Base-by-base conservation (phyloP, 2,888 invertebrate species). In the Sinelater perroti region DNA sequence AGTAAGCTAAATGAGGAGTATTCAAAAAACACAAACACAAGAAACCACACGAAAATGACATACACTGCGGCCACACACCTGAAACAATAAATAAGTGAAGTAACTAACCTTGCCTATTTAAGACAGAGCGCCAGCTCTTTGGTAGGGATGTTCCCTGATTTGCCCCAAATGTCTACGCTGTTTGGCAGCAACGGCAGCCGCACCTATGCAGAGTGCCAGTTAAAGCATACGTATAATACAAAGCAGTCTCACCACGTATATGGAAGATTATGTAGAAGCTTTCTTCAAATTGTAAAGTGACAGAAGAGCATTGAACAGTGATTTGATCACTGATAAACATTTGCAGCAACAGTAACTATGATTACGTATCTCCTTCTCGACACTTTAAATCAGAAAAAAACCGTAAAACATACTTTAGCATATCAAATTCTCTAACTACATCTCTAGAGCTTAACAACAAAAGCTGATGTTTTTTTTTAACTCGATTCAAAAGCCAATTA, bases 71-170 rank as follows among this genome's bases (percentile, higher is more conserved):
- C 61, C 60, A 66, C 58, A 66, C 59, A 65, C 60, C 65, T 65
- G 64, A 62, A 67, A 64, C 67, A 58, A 60, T 56, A 56, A 55
- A 60, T 52, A 60, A 60, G 36, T 60, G 51, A 52, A 47, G 67
- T 60, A 75, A 78, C 77, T 77, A 77, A 78, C 77, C 78, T 75
- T 70, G 66, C 60, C 63, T 54, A 64, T 63, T 79, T 83, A 81
- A 78, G 83, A 83, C 85, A 88, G 85, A 90, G 91, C 89, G 83
- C 89, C 89, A 84, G 93, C 91, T 87, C 95, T 93, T 87, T 94
- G 94, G 88, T 96, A 96, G 83, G 96, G 96, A 89, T 96, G 95
- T 84, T 95, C 95, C 88, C 96, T 87, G 82, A 90, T 86, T 82
- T 91, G 89, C 84, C 90, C 88, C 83, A 92, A 87, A 81, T 87